phyloP scores from a whole-genome alignment of 2,797 vertebrate genomes.

The Mallotus villosus region DNA sequence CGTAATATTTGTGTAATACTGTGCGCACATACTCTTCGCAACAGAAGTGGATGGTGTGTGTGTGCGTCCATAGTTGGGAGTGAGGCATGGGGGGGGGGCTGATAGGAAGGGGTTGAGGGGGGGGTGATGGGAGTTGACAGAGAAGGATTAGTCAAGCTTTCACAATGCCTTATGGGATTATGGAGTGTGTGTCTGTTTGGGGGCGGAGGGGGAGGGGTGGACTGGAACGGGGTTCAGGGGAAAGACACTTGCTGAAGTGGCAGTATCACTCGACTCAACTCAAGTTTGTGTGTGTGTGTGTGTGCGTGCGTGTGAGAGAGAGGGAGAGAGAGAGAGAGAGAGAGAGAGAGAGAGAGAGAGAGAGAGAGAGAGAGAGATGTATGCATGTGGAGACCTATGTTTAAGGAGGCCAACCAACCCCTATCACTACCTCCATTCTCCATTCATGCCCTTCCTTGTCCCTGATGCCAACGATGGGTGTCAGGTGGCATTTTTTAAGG shows the following conservation, averaged over 20 bases:
- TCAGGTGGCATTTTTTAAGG: too few relatives aligned
- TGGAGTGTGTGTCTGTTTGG: not conserved
- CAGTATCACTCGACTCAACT: not conserved
- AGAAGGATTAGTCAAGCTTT: conserved; percentile 26
- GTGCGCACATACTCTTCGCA: conserved; percentile 5
- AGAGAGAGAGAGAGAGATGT: too few relatives aligned
- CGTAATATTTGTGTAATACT: conserved; percentile 23
- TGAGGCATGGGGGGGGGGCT: not conserved
- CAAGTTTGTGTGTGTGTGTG: not conserved
- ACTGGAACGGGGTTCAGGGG: too few relatives aligned
- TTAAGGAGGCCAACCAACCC: not conserved
- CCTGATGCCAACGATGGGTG: not conserved
- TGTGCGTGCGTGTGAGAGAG: too few relatives aligned
- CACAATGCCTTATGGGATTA: conserved; percentile 24
- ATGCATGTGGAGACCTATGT: not conserved
- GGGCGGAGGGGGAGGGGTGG: not conserved
- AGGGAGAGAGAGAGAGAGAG: too few relatives aligned
- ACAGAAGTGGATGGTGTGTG: conserved; percentile 20
- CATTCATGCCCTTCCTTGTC: not conserved
- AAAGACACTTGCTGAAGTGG: conserved; percentile 19
- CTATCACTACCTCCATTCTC: not conserved
- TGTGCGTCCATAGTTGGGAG: conserved; percentile 5
- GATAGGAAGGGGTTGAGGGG: too few relatives aligned
- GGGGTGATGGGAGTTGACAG: not conserved
- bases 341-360: too few relatives aligned